Percentiles rank a stretch among this genome's conserved stretches.
phyloP scores from a whole-genome alignment of 1,140 invertebrate species.

The Odontomachus brunneus region DNA sequence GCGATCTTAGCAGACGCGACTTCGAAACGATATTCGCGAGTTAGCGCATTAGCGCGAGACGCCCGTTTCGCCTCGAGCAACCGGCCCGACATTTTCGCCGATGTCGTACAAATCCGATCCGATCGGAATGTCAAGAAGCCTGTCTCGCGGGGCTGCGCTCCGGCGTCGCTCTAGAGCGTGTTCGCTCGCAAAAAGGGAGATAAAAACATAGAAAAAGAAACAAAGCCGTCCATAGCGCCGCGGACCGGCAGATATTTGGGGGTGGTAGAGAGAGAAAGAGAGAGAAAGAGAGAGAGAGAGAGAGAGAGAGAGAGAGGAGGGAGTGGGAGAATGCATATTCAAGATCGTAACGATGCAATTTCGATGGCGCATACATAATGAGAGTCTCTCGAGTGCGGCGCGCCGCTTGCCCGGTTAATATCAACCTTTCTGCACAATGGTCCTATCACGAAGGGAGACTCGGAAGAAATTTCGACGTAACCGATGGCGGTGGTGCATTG shows the following conservation, averaged over 20 bases:
- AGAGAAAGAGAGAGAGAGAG: too few species aligned
- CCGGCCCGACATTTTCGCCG: constrained; percentile 4
- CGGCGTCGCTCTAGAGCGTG: constrained; percentile 1
- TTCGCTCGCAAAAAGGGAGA: neutral
- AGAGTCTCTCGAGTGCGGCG: constrained; percentile 43
- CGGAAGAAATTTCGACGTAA: constrained; percentile 60
- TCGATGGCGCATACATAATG: constrained; percentile 61
- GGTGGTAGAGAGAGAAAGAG: too few species aligned
- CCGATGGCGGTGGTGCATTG: constrained; percentile 57
- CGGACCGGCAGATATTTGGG: constrained; percentile 26
- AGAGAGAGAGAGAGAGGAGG: too few species aligned
- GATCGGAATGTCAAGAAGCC: constrained; percentile 47
- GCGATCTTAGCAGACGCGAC: neutral
- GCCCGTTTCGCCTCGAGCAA: constrained; percentile 19
- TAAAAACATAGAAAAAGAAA: neutral
- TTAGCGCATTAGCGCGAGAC: neutral
- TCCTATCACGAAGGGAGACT: constrained; percentile 53
- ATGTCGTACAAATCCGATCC: constrained; percentile 50
- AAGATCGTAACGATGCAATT: constrained; percentile 60
- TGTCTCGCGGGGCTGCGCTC: neutral
- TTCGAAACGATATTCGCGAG: constrained; percentile 13
- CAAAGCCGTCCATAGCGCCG: constrained; percentile 20
- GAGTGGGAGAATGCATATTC: constrained; percentile 43
- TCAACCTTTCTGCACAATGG: constrained; percentile 60
- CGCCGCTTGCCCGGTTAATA: constrained; percentile 50